Percentiles rank a stretch among this genome's conserved stretches.
Evolutionary conservation across 2,113 vertebrate species (phyloP).

Genomic region (Ailuropoda melanoleuca): DNA sequence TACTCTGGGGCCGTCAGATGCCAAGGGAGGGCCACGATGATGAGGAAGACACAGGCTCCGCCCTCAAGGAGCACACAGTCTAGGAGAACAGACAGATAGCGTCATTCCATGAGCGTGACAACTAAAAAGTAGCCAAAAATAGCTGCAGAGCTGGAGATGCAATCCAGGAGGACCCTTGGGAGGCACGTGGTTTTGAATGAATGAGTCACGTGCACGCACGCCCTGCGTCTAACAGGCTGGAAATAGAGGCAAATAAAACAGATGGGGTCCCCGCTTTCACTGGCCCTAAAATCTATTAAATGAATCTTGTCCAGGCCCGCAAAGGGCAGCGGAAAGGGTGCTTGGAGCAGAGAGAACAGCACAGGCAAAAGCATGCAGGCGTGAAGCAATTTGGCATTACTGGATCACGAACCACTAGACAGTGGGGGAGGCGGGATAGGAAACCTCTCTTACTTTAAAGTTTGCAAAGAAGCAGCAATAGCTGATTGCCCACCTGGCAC

Average conservation of each 20-base stretch:
- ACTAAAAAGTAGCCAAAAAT: neutral
- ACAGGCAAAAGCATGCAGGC: neutral
- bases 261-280: neutral
- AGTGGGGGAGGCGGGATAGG: neutral
- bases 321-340: neutral
- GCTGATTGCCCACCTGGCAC: neutral
- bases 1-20: neutral
- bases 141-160: neutral
- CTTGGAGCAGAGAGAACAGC: neutral
- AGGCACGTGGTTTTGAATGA: neutral
- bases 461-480: neutral
- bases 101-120: rapidly evolving
- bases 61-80: neutral
- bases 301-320: neutral
- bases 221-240: neutral
- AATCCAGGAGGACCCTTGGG: neutral
- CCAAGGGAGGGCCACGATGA: neutral
- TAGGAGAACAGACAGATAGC: neutral
- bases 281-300: neutral
- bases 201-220: neutral
- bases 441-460: neutral
- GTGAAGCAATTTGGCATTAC: rapidly evolving
- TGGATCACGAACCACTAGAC: neutral
- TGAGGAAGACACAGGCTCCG: rapidly evolving
- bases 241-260: neutral